Conservation (phyloP, 2,797 vertebrate species). For the Myotis planiceps region DNA sequence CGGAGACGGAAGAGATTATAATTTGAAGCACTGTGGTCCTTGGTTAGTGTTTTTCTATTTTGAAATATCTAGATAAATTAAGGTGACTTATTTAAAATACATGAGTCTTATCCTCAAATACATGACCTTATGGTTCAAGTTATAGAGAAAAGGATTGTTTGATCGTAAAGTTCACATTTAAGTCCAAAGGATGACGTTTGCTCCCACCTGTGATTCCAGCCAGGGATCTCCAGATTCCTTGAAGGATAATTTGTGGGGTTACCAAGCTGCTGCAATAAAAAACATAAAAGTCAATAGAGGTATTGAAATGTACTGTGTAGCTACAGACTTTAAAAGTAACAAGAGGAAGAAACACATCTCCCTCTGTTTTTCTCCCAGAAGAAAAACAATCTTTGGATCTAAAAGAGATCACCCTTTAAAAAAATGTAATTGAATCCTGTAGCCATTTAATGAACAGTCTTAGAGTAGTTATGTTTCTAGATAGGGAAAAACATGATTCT, state of each 20-base stretch:
- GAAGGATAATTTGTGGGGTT: conserved; percentile 31
- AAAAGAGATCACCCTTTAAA: background rate
- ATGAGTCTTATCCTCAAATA: background rate
- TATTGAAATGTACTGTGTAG: conserved; percentile 22
- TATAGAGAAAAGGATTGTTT: background rate
- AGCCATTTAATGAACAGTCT: background rate
- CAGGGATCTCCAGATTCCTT: background rate
- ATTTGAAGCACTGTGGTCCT: background rate
- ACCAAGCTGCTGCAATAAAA: background rate
- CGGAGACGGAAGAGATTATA: background rate
- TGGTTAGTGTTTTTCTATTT: conserved; percentile 15
- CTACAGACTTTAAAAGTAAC: conserved; percentile 64
- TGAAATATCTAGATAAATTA: conserved; percentile 33
- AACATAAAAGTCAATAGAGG: background rate
- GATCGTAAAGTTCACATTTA: background rate
- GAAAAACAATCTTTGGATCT: background rate
- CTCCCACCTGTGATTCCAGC: background rate
- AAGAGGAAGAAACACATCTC: background rate
- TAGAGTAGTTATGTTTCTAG: background rate
- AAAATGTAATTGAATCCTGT: background rate
- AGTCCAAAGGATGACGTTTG: background rate
- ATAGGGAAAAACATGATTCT: background rate
- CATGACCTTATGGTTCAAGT: background rate
- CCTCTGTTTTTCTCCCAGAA: background rate
- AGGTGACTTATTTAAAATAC: background rate